These are phyloP conservation scores for Zosterops hypoxanthus DNA, from an alignment of 2,113 vertebrate species.

Conservation along the genomic window DNA sequence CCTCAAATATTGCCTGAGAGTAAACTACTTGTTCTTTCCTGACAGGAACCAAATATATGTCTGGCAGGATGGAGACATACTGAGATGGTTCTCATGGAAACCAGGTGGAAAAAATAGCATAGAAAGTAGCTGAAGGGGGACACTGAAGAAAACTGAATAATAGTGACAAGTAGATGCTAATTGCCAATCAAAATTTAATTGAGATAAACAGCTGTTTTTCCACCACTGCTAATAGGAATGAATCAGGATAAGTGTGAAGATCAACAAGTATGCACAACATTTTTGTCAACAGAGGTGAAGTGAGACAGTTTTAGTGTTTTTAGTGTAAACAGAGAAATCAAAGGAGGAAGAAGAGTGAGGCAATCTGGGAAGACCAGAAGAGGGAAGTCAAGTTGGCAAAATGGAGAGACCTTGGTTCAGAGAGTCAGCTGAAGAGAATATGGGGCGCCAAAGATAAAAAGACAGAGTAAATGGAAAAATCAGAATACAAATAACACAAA, in stretches of 20 bases:
- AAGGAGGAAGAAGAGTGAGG: background rate
- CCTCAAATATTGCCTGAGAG: background rate
- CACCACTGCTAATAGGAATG: constrained; percentile 35
- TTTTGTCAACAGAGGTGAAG: constrained; percentile 18
- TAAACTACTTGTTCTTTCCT: background rate
- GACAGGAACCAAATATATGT: background rate
- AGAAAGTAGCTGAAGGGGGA: constrained; percentile 59
- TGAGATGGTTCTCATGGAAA: constrained; percentile 73
- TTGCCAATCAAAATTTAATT: constrained; percentile 74
- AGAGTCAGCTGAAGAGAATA: background rate
- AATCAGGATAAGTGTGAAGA: constrained; percentile 35
- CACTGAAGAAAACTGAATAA: constrained; percentile 45
- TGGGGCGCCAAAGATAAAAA: background rate
- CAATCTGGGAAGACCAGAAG: background rate
- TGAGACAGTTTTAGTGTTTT: background rate
- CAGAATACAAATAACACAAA: background rate
- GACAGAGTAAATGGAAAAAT: background rate
- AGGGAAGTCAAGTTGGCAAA: background rate
- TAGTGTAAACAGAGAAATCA: constrained; percentile 3
- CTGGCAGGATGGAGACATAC: constrained; percentile 3
- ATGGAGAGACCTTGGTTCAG: constrained; percentile 13
- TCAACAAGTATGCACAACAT: constrained; percentile 29
- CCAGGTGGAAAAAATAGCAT: constrained; percentile 53
- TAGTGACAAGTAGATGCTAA: constrained; percentile 72
- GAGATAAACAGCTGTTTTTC: constrained; percentile 73